phyloP scores from a whole-genome alignment of 2,113 vertebrate species.

The Progne subis region DNA sequence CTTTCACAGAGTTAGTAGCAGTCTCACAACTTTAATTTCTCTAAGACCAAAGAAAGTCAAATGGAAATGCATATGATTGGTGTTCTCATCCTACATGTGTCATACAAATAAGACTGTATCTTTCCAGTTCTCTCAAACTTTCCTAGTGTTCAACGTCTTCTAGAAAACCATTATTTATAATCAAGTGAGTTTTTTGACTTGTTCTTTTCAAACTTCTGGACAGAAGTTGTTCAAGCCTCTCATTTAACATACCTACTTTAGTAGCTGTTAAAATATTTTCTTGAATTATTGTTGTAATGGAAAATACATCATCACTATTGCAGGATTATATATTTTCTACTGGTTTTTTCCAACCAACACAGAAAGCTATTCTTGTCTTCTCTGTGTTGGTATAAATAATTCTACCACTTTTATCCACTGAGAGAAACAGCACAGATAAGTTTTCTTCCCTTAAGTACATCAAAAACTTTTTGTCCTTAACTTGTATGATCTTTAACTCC shows the following conservation, averaged over 20 bases:
- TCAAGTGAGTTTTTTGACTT: not conserved
- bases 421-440: not conserved
- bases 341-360: not conserved
- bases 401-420: not conserved
- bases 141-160: not conserved
- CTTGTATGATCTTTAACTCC: not conserved
- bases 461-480: not conserved
- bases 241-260: conserved; percentile 20
- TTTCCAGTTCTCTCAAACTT: conserved; percentile 7
- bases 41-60: not conserved
- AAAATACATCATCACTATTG: conserved; percentile 15
- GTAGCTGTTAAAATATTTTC: conserved; percentile 28
- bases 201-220: conserved; percentile 9
- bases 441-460: not conserved
- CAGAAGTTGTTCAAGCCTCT: conserved; percentile 12
- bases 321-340: not conserved
- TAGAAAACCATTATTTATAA: conserved; percentile 20
- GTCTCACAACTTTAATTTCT: not conserved
- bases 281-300: conserved; percentile 35
- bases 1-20: not conserved
- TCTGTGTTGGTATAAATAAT: not conserved
- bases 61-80: not conserved
- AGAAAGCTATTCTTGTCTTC: not conserved
- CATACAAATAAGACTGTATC: not conserved
- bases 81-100: not conserved